Conservation (phyloP, 2,113 vertebrate genomes). For the Tylochromis polylepis region DNA sequence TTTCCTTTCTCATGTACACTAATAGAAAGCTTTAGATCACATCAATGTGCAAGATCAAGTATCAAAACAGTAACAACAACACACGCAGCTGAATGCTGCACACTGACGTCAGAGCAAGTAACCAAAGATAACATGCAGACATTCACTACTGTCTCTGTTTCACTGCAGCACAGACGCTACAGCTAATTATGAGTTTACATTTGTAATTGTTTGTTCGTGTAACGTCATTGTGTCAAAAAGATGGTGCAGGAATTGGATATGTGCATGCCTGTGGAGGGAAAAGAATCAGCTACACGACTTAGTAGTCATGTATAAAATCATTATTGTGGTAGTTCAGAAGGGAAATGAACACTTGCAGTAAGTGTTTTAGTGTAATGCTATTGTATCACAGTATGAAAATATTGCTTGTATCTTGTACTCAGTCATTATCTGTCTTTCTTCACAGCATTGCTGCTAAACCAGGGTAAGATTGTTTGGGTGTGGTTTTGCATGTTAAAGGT, state of each 20-base stretch:
- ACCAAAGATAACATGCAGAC: constrained; percentile 22
- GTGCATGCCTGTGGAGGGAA: background rate
- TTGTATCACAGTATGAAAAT: background rate
- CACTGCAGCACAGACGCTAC: background rate
- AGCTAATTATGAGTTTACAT: constrained; percentile 1
- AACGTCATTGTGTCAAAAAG: background rate
- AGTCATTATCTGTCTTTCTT: constrained; percentile 62
- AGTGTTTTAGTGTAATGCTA: background rate
- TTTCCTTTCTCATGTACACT: background rate
- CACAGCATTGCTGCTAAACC: constrained; percentile 77
- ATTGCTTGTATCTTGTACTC: background rate
- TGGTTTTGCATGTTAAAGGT: background rate
- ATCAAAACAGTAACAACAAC: constrained; percentile 27
- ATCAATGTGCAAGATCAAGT: background rate
- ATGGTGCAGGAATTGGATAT: background rate
- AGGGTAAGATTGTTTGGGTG: constrained; percentile 77
- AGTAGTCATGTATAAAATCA: background rate
- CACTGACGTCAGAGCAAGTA: constrained; percentile 33
- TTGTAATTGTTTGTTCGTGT: background rate
- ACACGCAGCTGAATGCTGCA: background rate
- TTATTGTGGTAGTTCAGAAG: background rate
- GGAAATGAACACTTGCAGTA: background rate
- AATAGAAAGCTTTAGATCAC: background rate
- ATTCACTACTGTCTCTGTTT: constrained; percentile 20
- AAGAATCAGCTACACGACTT: background rate